Conservation (phyloP, 1,140 invertebrate genomes). For the Rhynchophorus ferrugineus region DNA sequence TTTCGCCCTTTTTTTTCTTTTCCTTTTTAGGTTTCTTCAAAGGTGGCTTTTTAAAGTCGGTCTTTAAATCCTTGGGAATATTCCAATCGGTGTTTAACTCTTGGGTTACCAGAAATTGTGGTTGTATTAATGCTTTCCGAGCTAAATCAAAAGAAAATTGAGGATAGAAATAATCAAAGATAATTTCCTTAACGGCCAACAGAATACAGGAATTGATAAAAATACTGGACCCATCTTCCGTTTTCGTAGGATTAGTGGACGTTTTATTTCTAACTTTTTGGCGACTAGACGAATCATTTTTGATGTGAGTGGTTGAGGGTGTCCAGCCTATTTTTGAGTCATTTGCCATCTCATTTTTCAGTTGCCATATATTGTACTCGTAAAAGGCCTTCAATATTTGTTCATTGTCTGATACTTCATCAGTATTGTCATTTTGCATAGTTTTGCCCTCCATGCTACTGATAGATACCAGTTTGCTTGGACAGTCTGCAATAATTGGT, state of each 20-base stretch:
- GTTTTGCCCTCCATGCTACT: too few species aligned
- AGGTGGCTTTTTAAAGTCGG: conserved; percentile 21
- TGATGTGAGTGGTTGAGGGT: background rate
- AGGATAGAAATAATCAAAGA: conserved; percentile 21
- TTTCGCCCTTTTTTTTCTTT: conserved; percentile 22
- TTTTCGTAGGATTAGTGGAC: background rate
- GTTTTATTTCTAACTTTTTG: background rate
- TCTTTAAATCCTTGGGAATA: conserved; percentile 27
- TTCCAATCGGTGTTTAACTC: conserved; percentile 26
- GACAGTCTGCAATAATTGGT: too few species aligned
- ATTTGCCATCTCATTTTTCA: conserved; percentile 10
- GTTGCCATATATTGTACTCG: conserved; percentile 12
- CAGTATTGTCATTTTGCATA: too few species aligned
- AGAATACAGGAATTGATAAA: conserved; percentile 12
- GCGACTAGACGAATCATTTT: background rate
- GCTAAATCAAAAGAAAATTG: conserved; percentile 22
- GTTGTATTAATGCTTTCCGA: conserved; percentile 14
- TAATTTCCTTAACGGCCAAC: conserved; percentile 13
- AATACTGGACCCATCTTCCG: background rate
- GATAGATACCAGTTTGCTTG: too few species aligned
- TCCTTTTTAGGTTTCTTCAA: conserved; percentile 15
- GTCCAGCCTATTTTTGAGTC: conserved; percentile 9
- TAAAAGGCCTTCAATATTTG: conserved; percentile 16
- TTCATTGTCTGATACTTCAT: too few species aligned
- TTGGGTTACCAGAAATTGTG: conserved; percentile 27